Evolutionary conservation across 2,113 vertebrate genomes (phyloP).

Genomic region (Lepus timidus): DNA sequence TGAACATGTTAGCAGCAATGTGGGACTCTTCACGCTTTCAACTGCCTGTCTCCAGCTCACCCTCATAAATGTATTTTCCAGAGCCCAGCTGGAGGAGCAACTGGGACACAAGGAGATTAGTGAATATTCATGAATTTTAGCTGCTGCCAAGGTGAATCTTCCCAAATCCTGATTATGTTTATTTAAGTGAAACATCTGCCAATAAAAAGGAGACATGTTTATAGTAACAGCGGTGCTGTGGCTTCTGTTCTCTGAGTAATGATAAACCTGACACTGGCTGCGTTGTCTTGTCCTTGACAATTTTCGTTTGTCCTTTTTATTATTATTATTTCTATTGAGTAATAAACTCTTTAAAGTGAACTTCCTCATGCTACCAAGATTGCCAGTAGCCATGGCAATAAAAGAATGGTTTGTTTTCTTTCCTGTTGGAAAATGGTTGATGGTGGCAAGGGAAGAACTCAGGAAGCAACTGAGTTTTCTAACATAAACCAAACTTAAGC

Average conservation of each 20-base stretch:
- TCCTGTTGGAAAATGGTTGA: slow-evolving; percentile 33
- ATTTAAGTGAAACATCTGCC: slow-evolving; percentile 75
- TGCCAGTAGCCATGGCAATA: background rate
- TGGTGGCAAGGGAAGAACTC: background rate
- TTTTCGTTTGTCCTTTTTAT: slow-evolving; percentile 14
- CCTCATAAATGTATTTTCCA: background rate
- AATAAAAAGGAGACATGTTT: slow-evolving; percentile 50
- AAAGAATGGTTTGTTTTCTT: background rate
- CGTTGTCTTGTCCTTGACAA: background rate
- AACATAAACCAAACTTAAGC: slow-evolving; percentile 55
- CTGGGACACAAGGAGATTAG: slow-evolving; percentile 68
- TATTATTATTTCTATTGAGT: background rate
- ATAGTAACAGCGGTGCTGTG: background rate
- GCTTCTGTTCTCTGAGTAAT: slow-evolving; percentile 58
- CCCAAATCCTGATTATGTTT: slow-evolving; percentile 74
- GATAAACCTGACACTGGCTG: background rate
- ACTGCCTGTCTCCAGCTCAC: background rate
- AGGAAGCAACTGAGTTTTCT: slow-evolving; percentile 58
- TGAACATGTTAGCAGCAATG: background rate
- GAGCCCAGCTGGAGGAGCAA: slow-evolving; percentile 61
- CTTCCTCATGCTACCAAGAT: background rate
- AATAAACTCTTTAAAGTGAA: background rate
- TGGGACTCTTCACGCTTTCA: background rate
- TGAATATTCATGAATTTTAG: slow-evolving; percentile 33
- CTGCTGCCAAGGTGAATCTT: slow-evolving; percentile 72